Evolutionary conservation across 2,113 vertebrate genomes (phyloP).

Genomic region (Neoarius graeffei): DNA sequence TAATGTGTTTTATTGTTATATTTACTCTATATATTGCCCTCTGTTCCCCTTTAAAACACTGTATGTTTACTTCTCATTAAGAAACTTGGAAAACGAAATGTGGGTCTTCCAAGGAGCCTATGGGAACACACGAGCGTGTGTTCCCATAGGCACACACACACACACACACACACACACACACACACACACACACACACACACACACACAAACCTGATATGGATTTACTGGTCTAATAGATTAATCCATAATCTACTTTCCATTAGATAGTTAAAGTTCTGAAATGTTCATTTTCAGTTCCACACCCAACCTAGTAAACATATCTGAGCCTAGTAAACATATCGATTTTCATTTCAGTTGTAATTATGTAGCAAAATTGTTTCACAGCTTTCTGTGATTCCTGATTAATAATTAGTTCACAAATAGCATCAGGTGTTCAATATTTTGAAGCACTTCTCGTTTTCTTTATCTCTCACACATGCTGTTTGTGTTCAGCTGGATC

Average conservation of each 20-base stretch:
- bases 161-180: no score
- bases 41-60: no score
- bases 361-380: not conserved
- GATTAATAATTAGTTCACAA: not conserved
- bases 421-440: not conserved
- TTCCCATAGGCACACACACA: no score
- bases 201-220: not conserved
- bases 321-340: not conserved
- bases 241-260: not conserved
- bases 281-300: not conserved
- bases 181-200: no score
- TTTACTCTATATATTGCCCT: no score
- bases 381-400: not conserved
- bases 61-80: not conserved
- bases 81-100: not conserved
- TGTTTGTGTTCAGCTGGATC: constrained; percentile 54
- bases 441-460: not conserved
- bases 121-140: not conserved
- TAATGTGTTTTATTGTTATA: no score
- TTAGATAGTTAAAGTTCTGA: not conserved
- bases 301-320: not conserved
- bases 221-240: not conserved
- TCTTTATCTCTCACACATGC: not conserved
- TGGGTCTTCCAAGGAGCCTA: not conserved
- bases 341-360: not conserved